These are phyloP conservation scores for Phengaris arion DNA, from an alignment of 2,888 invertebrate genomes.

Conservation along the genomic window DNA sequence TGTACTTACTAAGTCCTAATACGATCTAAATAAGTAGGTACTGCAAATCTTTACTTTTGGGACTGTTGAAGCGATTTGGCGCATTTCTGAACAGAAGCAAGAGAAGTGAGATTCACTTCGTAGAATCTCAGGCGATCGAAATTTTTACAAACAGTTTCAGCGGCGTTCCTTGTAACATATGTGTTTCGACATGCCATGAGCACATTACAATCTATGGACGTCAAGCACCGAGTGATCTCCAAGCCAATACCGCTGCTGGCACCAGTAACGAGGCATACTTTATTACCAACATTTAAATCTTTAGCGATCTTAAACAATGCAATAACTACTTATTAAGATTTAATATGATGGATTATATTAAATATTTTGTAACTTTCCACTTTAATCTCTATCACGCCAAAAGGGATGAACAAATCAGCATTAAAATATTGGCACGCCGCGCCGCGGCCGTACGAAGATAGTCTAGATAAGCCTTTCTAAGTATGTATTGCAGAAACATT, in stretches of 20 bases:
- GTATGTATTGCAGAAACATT: too few relatives aligned
- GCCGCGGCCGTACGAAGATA: too few relatives aligned
- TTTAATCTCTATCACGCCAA: too few relatives aligned
- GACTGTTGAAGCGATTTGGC: constrained; percentile 51
- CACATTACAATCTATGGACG: constrained; percentile 89
- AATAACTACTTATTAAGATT: not conserved
- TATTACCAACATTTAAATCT: constrained; percentile 89
- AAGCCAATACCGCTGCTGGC: constrained; percentile 96
- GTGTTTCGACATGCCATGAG: constrained; percentile 91
- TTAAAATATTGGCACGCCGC: too few relatives aligned
- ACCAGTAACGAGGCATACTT: constrained; percentile 93
- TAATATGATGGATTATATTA: too few relatives aligned
- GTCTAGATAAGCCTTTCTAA: too few relatives aligned
- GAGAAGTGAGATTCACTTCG: constrained; percentile 62
- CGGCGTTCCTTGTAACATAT: constrained; percentile 76
- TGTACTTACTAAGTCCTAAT: too few relatives aligned
- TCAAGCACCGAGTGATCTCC: constrained; percentile 91
- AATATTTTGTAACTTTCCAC: too few relatives aligned
- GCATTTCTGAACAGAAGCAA: constrained; percentile 61
- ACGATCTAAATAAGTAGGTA: not conserved
- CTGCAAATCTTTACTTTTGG: constrained; percentile 49
- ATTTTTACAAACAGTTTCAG: constrained; percentile 49
- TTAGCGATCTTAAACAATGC: constrained; percentile 81
- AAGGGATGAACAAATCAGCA: too few relatives aligned
- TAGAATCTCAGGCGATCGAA: constrained; percentile 49